Base-by-base conservation (phyloP, 2,888 invertebrate genomes). In the Panopea generosa region DNA sequence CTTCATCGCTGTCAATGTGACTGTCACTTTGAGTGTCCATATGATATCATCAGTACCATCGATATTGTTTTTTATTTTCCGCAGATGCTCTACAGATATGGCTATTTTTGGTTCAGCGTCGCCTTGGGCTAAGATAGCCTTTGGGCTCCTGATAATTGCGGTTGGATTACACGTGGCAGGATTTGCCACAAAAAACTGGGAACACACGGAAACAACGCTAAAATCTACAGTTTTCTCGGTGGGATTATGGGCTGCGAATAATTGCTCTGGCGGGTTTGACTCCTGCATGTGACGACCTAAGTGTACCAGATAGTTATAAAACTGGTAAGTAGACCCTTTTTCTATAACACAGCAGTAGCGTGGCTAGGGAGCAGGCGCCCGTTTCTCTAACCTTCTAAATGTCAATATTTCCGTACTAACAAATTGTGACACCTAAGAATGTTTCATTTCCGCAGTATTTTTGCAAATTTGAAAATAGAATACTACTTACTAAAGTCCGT, bases 171-270 rank as follows among this genome's bases (percentile, higher is more conserved):
- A 77, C 20, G 53, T 71, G 16, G 82, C 75, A 1, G 79, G 75
- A 4, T 77, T 77, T 57, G 67, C 78, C 4, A 82, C 84, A 0
- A 27, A 26, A 1, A 77, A 74, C 40, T 84, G 84, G 84, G 45
- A 57, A 55, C 74, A 71, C 27, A 27, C 40, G 2, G 74, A 74
- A 49, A 71, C 78, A 4, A 67, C 55, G 0, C 59, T 67, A 22
- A 61, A 74, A 50, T 53, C 40, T 7, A 27, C 45, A 1, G 67
- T 49, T 2, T 45, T 53, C 27, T 22, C 55, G 2, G 20, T 77
- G 2, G 84, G 84, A n/a, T 33, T 84, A 27, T 84, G 82, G 82
- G 72, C 68, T 38, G 55, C 63, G n/a, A 47, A 68, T 18, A 77
- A 81, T 24, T 84, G 84, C 59, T 79, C 79, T 1, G 73, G 78